Percentiles rank a stretch among this genome's conserved stretches.
These are phyloP conservation scores for Scortum barcoo DNA, from an alignment of 2,113 vertebrate genomes.

Conservation along the genomic window DNA sequence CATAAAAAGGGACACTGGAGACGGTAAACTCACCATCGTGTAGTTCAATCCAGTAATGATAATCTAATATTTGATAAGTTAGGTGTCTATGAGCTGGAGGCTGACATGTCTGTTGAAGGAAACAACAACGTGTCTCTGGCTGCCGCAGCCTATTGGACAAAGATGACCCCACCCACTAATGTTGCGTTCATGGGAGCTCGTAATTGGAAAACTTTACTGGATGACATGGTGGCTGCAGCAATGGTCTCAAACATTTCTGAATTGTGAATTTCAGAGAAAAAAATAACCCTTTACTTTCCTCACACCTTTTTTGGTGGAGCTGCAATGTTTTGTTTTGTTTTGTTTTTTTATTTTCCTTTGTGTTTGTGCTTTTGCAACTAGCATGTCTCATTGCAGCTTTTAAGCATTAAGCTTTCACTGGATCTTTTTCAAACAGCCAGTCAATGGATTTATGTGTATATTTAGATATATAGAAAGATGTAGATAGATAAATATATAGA, in stretches of 20 bases:
- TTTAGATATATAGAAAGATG: too few species aligned
- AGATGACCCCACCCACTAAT: slow-evolving; percentile 39
- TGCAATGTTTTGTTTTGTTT: too few species aligned
- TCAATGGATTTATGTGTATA: too few species aligned
- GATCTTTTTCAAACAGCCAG: too few species aligned
- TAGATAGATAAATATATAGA: too few species aligned
- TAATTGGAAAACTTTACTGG: rapidly evolving
- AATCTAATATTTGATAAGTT: too few species aligned
- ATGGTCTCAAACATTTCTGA: too few species aligned
- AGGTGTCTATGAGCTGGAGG: slow-evolving; percentile 12
- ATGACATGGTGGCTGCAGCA: background rate
- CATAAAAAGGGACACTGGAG: background rate
- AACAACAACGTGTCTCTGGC: slow-evolving; percentile 69
- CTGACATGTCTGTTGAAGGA: slow-evolving; percentile 56
- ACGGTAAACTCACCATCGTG: slow-evolving; percentile 70
- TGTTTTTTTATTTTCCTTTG: too few species aligned
- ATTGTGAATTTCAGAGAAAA: too few species aligned
- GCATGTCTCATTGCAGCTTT: background rate
- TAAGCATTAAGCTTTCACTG: too few species aligned
- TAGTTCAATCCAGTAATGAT: background rate
- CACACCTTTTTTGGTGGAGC: too few species aligned
- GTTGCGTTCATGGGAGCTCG: slow-evolving; percentile 46
- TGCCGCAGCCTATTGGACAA: slow-evolving; percentile 56
- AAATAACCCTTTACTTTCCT: too few species aligned
- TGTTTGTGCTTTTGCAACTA: background rate